A percentile compares a stretch with the other conserved stretches of the same genome.
Conservation (phyloP, 2,113 vertebrate species). For the Equus przewalskii region DNA sequence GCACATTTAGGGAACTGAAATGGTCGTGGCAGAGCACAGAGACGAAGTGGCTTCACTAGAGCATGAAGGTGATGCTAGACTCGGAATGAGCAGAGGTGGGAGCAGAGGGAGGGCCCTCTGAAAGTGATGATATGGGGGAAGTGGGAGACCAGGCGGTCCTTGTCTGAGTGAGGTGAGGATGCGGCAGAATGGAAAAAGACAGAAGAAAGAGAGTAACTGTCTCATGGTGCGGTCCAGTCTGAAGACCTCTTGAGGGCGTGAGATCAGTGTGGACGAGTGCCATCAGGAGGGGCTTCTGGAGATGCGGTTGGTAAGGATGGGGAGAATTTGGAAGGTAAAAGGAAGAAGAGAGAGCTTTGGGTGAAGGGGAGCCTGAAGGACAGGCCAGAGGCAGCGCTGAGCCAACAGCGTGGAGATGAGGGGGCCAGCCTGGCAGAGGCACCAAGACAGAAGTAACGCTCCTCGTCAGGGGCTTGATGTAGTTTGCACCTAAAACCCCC, state of each 20-base stretch:
- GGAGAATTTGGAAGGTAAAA: neutral
- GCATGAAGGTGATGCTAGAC: neutral
- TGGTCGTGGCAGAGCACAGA: neutral
- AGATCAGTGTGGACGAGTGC: fast-evolving
- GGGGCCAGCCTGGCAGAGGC: neutral
- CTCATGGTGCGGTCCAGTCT: fast-evolving
- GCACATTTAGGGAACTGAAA: conserved; percentile 50
- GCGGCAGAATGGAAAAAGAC: neutral
- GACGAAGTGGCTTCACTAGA: neutral
- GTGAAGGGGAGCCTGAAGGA: neutral
- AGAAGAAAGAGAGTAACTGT: neutral
- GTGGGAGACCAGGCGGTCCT: neutral
- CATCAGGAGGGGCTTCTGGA: neutral
- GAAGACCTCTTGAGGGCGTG: neutral
- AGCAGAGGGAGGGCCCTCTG: neutral
- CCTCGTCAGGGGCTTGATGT: neutral
- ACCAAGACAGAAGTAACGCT: fast-evolving
- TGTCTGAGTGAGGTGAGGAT: neutral
- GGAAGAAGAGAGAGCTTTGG: neutral
- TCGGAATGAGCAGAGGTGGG: neutral
- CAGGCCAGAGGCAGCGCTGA: fast-evolving
- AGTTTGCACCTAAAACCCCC: too few species aligned
- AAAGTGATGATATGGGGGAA: neutral
- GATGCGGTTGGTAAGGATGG: neutral
- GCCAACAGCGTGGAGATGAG: neutral